These are phyloP conservation scores for Montipora sp. DNA, from an alignment of 64 coral and sea anemone genomes.

Conservation along the genomic window DNA sequence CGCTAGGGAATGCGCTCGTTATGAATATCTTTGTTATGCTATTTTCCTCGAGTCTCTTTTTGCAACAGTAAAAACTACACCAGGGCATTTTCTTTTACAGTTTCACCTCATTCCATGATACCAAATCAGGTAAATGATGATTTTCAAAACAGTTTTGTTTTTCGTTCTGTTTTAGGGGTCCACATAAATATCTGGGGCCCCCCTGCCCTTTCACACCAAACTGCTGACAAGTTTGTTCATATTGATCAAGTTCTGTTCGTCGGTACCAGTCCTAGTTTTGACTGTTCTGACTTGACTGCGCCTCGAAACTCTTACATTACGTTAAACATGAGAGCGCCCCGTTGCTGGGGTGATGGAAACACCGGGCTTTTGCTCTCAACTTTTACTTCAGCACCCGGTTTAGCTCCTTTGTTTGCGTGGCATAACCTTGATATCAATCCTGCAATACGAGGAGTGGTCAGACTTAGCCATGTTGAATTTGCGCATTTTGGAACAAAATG, in stretches of 20 bases:
- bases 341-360: constrained; percentile 35
- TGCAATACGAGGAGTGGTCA: constrained; percentile 59
- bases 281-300: constrained; percentile 44
- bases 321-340: constrained; percentile 1
- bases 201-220: constrained; percentile 45
- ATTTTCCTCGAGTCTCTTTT: too few species aligned
- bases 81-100: too few species aligned
- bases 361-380: constrained; percentile 62
- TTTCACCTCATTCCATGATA: too few species aligned
- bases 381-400: constrained; percentile 40
- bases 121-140: too few species aligned
- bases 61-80: too few species aligned
- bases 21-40: too few species aligned
- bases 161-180: constrained; percentile 25
- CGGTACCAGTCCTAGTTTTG: constrained; percentile 60
- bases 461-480: constrained; percentile 39
- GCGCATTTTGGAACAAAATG: constrained; percentile 69
- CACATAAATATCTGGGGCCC: constrained; percentile 50
- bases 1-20: too few species aligned
- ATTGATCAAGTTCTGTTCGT: constrained; percentile 70
- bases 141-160: neutral
- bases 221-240: constrained; percentile 81
- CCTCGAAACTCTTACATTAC: constrained; percentile 58
- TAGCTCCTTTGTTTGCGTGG: constrained; percentile 69
- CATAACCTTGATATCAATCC: constrained; percentile 41